Conservation (phyloP, 1,140 invertebrate genomes). For the Cotesia glomerata region DNA sequence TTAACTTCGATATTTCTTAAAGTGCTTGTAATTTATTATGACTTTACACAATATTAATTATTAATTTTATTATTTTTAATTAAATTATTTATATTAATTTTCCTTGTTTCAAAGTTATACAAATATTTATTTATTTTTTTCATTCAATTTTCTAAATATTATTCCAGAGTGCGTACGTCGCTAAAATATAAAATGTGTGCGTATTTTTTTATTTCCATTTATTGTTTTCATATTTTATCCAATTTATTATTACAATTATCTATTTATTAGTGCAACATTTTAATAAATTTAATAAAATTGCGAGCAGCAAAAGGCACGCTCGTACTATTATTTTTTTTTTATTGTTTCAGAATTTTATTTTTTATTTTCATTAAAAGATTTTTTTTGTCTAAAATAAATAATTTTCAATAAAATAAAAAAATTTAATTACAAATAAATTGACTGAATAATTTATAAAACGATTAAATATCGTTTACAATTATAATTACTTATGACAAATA, state of each 20-base stretch:
- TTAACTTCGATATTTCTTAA: too few relatives aligned
- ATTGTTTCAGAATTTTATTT: neutral
- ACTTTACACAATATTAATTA: neutral
- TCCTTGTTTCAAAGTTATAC: constrained; percentile 2
- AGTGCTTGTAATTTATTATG: neutral
- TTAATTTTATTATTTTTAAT: neutral
- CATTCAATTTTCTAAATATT: neutral
- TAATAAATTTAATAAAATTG: constrained; percentile 5
- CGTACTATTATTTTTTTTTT: constrained; percentile 11
- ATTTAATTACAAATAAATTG: too few relatives aligned
- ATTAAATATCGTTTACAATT: too few relatives aligned
- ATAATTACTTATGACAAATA: neutral
- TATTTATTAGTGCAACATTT: neutral
- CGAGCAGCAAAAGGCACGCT: constrained; percentile 20
- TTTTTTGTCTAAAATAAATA: too few relatives aligned
- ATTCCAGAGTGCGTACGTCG: constrained; percentile 12
- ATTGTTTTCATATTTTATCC: neutral
- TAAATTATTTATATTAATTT: constrained; percentile 1
- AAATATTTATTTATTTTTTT: constrained; percentile 8
- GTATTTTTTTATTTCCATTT: neutral
- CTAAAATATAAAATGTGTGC: constrained; percentile 26
- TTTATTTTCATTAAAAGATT: neutral
- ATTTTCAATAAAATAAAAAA: too few relatives aligned
- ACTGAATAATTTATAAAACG: neutral
- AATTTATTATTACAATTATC: neutral